These are phyloP conservation scores for Sylvietta virens DNA, from an alignment of 2,113 vertebrate species.

Conservation along the genomic window DNA sequence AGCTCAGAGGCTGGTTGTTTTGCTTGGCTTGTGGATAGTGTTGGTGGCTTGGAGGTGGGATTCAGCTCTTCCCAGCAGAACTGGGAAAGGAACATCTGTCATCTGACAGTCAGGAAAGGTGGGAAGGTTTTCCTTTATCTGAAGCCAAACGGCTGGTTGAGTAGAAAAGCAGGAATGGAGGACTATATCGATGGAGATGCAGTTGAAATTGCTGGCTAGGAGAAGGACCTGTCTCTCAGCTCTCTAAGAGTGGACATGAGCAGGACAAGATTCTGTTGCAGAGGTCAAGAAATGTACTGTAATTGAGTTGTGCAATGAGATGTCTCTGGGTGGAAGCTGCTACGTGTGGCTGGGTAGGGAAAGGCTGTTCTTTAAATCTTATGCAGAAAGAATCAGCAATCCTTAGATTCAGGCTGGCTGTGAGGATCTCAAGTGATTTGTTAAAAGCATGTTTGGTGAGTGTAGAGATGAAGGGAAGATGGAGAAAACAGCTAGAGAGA, in stretches of 20 bases:
- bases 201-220: neutral
- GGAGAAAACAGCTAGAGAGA: neutral
- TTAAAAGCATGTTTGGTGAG: neutral
- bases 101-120: neutral
- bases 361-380: neutral
- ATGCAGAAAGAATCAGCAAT: neutral
- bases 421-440: conserved; percentile 23
- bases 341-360: neutral
- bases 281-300: neutral
- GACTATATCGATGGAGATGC: neutral
- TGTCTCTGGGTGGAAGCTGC: neutral
- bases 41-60: neutral
- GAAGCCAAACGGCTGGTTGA: neutral
- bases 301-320: neutral
- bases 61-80: neutral
- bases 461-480: neutral
- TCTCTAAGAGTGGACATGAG: neutral
- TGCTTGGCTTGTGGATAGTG: neutral
- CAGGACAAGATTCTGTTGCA: neutral
- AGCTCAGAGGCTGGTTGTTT: neutral
- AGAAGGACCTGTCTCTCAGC: neutral
- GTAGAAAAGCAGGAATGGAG: neutral
- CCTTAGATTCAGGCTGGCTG: neutral
- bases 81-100: too few species aligned
- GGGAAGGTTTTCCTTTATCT: neutral